Evolutionary conservation across 2,888 invertebrate species (phyloP).

Genomic region (Drosophila anomalipes): DNA sequence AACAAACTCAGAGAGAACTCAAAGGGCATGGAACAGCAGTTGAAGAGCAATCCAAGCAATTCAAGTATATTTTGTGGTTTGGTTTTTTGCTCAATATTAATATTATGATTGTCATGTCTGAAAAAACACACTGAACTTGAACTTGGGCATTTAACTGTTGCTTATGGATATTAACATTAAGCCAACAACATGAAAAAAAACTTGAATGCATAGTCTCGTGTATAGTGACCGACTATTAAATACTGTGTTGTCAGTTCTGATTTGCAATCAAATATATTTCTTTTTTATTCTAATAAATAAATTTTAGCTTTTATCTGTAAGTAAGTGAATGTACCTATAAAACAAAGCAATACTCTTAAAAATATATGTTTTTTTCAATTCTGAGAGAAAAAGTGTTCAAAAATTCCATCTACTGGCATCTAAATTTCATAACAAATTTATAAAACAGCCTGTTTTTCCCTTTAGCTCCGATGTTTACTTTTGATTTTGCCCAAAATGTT

Average conservation of each 20-base stretch:
- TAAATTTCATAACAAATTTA: too few relatives aligned
- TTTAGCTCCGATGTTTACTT: neutral
- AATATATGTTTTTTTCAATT: neutral
- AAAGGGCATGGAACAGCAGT: neutral
- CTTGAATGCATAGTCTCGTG: neutral
- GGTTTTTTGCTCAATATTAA: conserved; percentile 2
- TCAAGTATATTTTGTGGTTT: conserved; percentile 5
- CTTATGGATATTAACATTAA: conserved; percentile 43
- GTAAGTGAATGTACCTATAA: neutral
- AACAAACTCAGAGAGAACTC: neutral
- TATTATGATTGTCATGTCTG: conserved; percentile 13
- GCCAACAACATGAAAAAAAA: conserved; percentile 13
- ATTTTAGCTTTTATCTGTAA: neutral
- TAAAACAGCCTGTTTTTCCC: neutral
- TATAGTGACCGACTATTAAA: neutral
- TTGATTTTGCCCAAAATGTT: neutral
- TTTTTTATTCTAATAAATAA: neutral
- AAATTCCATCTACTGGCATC: too few relatives aligned
- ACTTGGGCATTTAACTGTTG: conserved; percentile 56
- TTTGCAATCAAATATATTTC: neutral
- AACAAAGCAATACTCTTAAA: neutral
- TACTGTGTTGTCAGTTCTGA: neutral
- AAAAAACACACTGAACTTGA: conserved; percentile 61
- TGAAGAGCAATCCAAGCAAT: neutral
- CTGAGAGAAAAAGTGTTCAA: too few relatives aligned